Percentiles rank a stretch among this genome's conserved stretches.
Conservation (phyloP, 2,888 invertebrate genomes). For the Mylabris sibirica region DNA sequence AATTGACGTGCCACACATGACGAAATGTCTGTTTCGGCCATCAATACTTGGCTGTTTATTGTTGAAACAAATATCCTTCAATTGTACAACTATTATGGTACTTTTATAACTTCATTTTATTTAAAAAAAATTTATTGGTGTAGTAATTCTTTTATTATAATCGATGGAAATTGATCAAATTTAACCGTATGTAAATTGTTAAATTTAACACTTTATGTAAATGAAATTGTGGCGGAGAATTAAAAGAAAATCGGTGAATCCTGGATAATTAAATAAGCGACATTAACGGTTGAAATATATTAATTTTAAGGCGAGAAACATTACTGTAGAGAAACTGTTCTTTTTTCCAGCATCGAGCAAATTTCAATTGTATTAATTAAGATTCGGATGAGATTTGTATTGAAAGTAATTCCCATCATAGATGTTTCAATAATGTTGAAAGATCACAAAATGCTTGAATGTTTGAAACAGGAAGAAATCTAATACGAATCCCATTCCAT, state of each 20-base stretch:
- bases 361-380: background rate
- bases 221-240: background rate
- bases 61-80: background rate
- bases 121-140: background rate
- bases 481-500: background rate
- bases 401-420: background rate
- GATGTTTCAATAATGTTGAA: background rate
- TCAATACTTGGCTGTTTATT: background rate
- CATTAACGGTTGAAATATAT: background rate
- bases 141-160: background rate
- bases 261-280: background rate
- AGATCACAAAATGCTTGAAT: background rate
- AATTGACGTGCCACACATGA: conserved; percentile 33
- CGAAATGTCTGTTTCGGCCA: background rate
- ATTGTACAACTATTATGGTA: background rate
- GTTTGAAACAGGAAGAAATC: background rate
- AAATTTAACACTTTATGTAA: background rate
- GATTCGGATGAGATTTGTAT: background rate
- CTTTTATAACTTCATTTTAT: background rate
- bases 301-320: background rate
- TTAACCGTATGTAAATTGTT: background rate
- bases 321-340: background rate
- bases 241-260: background rate
- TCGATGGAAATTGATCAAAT: background rate
- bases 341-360: background rate